Evolutionary conservation across 2,113 vertebrate species (phyloP), one percentile per base, ranked within the genome.

Genomic region (Greenwoodochromis staneri): DNA sequence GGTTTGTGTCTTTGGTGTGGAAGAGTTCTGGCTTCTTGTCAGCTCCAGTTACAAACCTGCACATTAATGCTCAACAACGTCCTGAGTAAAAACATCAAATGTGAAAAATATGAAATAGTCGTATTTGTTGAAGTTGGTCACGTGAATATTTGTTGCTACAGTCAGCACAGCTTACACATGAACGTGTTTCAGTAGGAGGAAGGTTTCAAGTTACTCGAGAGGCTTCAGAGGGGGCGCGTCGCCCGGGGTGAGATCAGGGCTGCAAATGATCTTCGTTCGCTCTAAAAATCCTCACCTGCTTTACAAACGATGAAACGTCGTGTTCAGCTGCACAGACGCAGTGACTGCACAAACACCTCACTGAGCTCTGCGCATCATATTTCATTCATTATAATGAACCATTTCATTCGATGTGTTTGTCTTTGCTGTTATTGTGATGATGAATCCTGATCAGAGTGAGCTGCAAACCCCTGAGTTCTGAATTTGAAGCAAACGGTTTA

Each of bases 321-420:
- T 4, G 31, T 63, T 63, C 0, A 63, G 63, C 19, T 69, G 11
- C 34, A 13, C 34, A 12, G 2, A 61, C 8, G 16, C 57, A 6
- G 27, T 2, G 57, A 9, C 29, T 34, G 57, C 5, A 34, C 29
- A 34, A 11, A 11, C 59, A 11, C 29, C 13, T 29, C 55, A 5
- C 55, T 29, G 24, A 59, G 4, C 55, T 9, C n/a, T 24, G 11
- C 6, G 6, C 3, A 0, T 19, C 59, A n/a, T 36, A 11, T 36
- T 36, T 63, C 16, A 1, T 0, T 63, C 14, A 11, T n/a, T 0
- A 3, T 11, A n/a, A 63, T 63, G 59, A 63, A 34, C 2, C 29
- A 1, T 34, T 11, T 21, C n/a, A 0, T 24, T 21, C n/a, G n/a
- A n/a, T n/a, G 53, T 24, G 53, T 24, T 63, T 1, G 2, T 36